Evolutionary conservation across 2,888 invertebrate genomes (phyloP).

Genomic region (Melanostoma scalare): DNA sequence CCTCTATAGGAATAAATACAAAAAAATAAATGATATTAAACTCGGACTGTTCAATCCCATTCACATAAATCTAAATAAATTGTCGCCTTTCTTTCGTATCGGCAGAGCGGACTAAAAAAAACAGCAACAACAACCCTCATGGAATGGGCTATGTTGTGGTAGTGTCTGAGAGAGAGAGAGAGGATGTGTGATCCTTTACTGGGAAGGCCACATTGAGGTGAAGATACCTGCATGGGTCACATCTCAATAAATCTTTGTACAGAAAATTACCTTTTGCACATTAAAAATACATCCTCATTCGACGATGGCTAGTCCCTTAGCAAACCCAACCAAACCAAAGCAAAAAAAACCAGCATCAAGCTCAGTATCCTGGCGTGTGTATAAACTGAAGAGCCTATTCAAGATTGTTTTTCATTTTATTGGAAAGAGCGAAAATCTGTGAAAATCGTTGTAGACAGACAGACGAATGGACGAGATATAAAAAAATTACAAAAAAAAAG

Average conservation of each 20-base stretch:
- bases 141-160: background rate
- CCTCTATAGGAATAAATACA: conserved; percentile 5
- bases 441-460: conserved; percentile 68
- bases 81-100: conserved; percentile 56
- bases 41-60: conserved; percentile 40
- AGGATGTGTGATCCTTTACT: conserved; percentile 33
- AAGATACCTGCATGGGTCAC: conserved; percentile 67
- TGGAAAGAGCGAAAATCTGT: conserved; percentile 61
- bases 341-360: too few species aligned
- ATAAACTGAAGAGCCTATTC: conserved; percentile 1
- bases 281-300: conserved; percentile 70
- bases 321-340: conserved; percentile 1
- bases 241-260: conserved; percentile 70
- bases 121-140: conserved; percentile 47
- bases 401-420: conserved; percentile 33
- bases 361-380: conserved; percentile 39
- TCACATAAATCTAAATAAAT: conserved; percentile 71
- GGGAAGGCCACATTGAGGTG: background rate
- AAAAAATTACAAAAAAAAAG: conserved; percentile 2
- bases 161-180: background rate
- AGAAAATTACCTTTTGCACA: conserved; percentile 66
- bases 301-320: conserved; percentile 18
- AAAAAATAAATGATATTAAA: conserved; percentile 18
- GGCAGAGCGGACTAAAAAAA: conserved; percentile 12
- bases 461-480: conserved; percentile 31